Percentiles rank a stretch among this genome's conserved stretches.
These are phyloP conservation scores for Columba janthina DNA, from an alignment of 2,113 vertebrate genomes.

Conservation along the genomic window DNA sequence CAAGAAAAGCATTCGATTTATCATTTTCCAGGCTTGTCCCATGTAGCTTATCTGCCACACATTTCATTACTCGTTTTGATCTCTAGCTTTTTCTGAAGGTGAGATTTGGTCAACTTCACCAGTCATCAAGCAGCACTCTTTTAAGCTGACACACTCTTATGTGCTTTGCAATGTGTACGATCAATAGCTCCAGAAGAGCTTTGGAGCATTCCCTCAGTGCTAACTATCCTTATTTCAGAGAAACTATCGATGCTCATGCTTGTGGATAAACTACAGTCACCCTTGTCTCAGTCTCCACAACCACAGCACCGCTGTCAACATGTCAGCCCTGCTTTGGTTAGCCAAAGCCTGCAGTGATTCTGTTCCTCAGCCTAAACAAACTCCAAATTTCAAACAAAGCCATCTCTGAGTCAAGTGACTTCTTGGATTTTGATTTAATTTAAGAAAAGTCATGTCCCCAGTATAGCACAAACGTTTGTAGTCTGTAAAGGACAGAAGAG, in stretches of 20 bases:
- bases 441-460: neutral
- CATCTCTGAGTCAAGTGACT: neutral
- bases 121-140: neutral
- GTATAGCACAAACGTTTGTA: neutral
- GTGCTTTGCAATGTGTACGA: neutral
- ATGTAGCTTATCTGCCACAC: neutral
- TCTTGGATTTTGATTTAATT: neutral
- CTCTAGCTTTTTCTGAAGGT: neutral
- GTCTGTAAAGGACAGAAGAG: neutral
- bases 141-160: neutral
- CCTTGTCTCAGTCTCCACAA: neutral
- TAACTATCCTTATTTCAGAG: neutral
- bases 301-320: rapidly evolving
- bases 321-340: neutral
- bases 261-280: neutral
- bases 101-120: constrained; percentile 15
- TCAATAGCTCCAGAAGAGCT: neutral
- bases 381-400: neutral
- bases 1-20: constrained; percentile 9
- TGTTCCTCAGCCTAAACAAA: neutral
- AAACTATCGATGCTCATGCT: neutral
- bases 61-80: constrained; percentile 19
- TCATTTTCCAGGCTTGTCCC: constrained; percentile 15
- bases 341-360: neutral
- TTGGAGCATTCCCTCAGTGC: neutral